Evolutionary conservation across 2,888 invertebrate species (phyloP), one percentile per base, ranked within the genome.

Genomic region (Drosophila percnosoma): DNA sequence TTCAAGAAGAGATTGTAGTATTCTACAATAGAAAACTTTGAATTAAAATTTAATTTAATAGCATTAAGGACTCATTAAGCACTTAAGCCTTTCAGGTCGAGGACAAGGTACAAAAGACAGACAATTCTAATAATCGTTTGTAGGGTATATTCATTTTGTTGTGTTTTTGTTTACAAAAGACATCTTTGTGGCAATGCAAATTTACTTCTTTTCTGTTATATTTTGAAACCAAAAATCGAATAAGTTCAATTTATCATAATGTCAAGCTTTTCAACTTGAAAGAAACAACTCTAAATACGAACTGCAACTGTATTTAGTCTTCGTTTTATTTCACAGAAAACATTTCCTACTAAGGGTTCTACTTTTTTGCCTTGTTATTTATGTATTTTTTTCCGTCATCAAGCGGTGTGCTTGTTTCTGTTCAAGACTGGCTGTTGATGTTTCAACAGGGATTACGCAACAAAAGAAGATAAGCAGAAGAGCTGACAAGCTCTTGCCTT

Each of bases 391-490:
- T 38, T 27, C 21, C n/a, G 45, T 34, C 53, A 40, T 29, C 38
- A 29, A 49, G n/a, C 38, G 53, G 33, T 33, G 33, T 33, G 31
- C 64, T 54, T 34, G 48, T 29, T 38, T 45, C 38, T 58, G 57
- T 53, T 54, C n/a, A 58, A 65, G 73, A 76, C 52, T 51, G 52
- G 73, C 68, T 48, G 73, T 66, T 77, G 66, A 71, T 72, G 54
- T 53, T 71, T 49, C 66, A 52, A 34, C 60, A 40, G 52, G 72
- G 78, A 78, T 76, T 76, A 65, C 68, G 53, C 36, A 65, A 68
- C 51, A 68, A 58, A 67, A 62, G 76, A 40, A 73, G 68, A 71
- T 79, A 69, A 84, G 82, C 68, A 70, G 67, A 15, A 29, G 51
- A 70, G 78, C 78, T 79, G 69, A 73, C 60, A 48, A 59, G 45